Evolutionary conservation across 2,888 invertebrate species (phyloP).

Genomic region (Exocentrus adspersus): DNA sequence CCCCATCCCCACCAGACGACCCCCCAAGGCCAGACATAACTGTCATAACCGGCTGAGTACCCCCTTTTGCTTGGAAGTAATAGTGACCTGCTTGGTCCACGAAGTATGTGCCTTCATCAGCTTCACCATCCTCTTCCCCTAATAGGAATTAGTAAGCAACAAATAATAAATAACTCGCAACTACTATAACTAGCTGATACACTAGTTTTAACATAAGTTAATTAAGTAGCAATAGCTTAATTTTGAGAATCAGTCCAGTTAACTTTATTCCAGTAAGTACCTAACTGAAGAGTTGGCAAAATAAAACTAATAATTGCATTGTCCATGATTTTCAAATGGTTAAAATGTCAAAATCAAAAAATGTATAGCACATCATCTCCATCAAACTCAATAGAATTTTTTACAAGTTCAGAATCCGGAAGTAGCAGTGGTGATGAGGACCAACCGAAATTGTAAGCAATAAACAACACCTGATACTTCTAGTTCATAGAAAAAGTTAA

Average conservation of each 20-base stretch:
- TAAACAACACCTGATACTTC: neutral
- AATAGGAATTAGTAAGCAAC: neutral
- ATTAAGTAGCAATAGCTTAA: too few species aligned
- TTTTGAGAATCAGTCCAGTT: too few species aligned
- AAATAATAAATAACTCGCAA: neutral
- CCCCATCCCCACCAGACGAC: constrained; percentile 60
- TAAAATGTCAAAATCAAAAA: constrained; percentile 29
- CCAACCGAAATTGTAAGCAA: constrained; percentile 24
- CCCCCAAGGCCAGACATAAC: constrained; percentile 64
- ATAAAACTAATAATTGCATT: too few species aligned
- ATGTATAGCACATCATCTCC: constrained; percentile 14
- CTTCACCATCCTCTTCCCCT: constrained; percentile 62
- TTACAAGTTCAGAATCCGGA: neutral
- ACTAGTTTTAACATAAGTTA: too few species aligned
- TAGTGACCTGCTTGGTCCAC: constrained; percentile 85
- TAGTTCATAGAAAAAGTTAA: neutral
- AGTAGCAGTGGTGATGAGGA: constrained; percentile 13
- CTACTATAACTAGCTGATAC: too few species aligned
- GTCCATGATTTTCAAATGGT: too few species aligned
- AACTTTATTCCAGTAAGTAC: too few species aligned
- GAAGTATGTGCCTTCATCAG: constrained; percentile 78
- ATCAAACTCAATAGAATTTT: constrained; percentile 9
- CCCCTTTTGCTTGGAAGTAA: constrained; percentile 80
- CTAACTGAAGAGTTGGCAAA: too few species aligned
- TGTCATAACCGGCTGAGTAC: constrained; percentile 72